Percentiles rank a stretch among this genome's conserved stretches.
Evolutionary conservation across 1,140 invertebrate genomes (phyloP).

Genomic region (Drosophila suzukii): DNA sequence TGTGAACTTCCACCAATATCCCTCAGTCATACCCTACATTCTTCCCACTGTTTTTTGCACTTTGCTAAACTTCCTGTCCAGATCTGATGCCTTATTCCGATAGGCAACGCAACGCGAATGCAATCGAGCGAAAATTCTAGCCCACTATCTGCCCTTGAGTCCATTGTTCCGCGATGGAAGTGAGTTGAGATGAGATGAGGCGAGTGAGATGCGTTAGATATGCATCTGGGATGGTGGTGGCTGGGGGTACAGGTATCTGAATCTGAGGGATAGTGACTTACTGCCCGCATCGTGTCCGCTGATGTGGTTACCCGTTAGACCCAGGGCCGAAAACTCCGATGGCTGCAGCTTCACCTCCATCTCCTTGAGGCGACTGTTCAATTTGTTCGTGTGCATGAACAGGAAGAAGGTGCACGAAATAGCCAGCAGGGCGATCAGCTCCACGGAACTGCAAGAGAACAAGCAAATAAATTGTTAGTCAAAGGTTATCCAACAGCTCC

Average conservation of each 20-base stretch:
- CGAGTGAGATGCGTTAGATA: constrained; percentile 39
- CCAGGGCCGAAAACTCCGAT: constrained; percentile 89
- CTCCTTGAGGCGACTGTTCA: constrained; percentile 90
- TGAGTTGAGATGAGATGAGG: constrained; percentile 28
- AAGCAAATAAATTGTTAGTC: constrained; percentile 56
- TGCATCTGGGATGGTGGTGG: constrained; percentile 19
- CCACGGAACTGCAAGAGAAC: constrained; percentile 87
- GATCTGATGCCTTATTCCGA: constrained; percentile 32
- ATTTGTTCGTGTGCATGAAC: constrained; percentile 91
- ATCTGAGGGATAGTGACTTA: constrained; percentile 59
- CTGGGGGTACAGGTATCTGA: constrained; percentile 13
- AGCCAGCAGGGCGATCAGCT: constrained; percentile 91
- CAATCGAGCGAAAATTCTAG: constrained; percentile 70
- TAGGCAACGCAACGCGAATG: constrained; percentile 59
- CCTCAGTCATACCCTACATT: background rate
- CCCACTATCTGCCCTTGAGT: constrained; percentile 46
- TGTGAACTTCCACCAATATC: background rate
- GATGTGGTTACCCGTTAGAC: constrained; percentile 88
- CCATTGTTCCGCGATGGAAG: constrained; percentile 26
- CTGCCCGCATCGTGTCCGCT: constrained; percentile 76
- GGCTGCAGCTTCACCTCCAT: constrained; percentile 91
- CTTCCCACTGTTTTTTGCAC: background rate
- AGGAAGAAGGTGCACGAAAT: constrained; percentile 92
- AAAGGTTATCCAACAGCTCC: constrained; percentile 41
- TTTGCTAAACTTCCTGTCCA: constrained; percentile 44